Evolutionary conservation across 2,888 invertebrate species (phyloP).

Genomic region (Hirtodrosophila confusa): DNA sequence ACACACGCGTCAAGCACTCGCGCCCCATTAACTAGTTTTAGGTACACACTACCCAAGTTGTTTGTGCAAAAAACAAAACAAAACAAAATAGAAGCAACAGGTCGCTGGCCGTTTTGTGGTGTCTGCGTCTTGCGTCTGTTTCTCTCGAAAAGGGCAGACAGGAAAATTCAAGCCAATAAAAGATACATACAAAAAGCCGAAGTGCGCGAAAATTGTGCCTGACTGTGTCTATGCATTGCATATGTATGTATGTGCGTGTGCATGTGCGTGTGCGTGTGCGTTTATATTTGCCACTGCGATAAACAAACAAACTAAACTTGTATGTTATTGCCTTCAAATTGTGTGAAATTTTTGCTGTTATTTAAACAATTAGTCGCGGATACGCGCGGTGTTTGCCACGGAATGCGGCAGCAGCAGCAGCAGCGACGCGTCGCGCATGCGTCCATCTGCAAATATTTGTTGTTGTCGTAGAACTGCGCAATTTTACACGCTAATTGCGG

Average conservation of each 20-base stretch:
- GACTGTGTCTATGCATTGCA: constrained; percentile 19
- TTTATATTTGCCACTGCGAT: constrained; percentile 15
- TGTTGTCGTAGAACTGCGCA: constrained; percentile 47
- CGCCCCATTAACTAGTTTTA: constrained; percentile 35
- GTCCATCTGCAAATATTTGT: constrained; percentile 69
- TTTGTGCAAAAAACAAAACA: constrained; percentile 23
- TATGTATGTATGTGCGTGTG: constrained; percentile 13
- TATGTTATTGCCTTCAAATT: constrained; percentile 39
- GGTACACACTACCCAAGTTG: constrained; percentile 19
- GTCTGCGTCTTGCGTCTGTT: constrained; percentile 33
- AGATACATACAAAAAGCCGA: constrained; percentile 75
- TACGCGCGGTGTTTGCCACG: constrained; percentile 46
- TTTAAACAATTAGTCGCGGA: constrained; percentile 68
- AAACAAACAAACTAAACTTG: constrained; percentile 60
- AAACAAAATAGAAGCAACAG: constrained; percentile 42
- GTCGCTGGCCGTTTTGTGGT: constrained; percentile 36
- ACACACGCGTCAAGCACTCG: constrained; percentile 27
- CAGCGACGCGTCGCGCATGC: constrained; percentile 58
- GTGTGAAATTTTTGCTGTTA: constrained; percentile 60
- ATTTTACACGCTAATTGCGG: constrained; percentile 46
- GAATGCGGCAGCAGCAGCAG: constrained; percentile 59
- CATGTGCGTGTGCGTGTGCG: constrained; percentile 20
- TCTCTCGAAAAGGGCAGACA: constrained; percentile 69
- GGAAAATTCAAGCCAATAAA: constrained; percentile 78
- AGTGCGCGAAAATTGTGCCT: constrained; percentile 70